Conservation (phyloP, 2,888 invertebrate genomes). For the Synanthedon andrenaeformis region DNA sequence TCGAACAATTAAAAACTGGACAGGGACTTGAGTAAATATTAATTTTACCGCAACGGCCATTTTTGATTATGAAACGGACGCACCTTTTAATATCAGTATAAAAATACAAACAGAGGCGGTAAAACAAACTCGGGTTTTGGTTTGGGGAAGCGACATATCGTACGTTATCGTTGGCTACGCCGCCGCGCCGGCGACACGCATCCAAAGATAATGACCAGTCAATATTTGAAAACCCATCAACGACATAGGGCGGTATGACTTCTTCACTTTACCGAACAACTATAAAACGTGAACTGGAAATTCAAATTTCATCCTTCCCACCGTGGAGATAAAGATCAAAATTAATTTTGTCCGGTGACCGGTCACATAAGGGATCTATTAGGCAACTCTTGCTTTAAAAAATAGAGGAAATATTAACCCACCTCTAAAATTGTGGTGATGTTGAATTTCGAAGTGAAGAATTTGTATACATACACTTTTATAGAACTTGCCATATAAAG, state of each 20-base stretch:
- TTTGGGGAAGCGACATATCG: constrained; percentile 41
- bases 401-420: constrained; percentile 23
- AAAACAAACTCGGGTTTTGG: constrained; percentile 40
- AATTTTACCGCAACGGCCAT: not conserved
- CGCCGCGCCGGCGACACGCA: constrained; percentile 39
- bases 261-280: constrained; percentile 51
- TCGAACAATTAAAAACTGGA: not conserved
- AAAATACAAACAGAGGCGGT: constrained; percentile 42
- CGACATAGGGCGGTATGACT: constrained; percentile 51
- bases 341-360: constrained; percentile 6
- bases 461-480: too few species aligned
- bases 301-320: constrained; percentile 15
- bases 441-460: too few species aligned
- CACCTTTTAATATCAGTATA: constrained; percentile 41
- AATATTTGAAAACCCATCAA: constrained; percentile 67
- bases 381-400: constrained; percentile 40
- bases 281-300: constrained; percentile 11
- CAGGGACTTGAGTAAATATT: not conserved
- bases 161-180: constrained; percentile 45
- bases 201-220: constrained; percentile 58
- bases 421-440: not conserved
- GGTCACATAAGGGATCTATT: constrained; percentile 38
- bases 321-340: constrained; percentile 14
- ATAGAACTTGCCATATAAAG: too few species aligned
- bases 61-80: constrained; percentile 18